Conservation (phyloP, 2,113 vertebrate genomes). For the Sylvilagus bachmani region DNA sequence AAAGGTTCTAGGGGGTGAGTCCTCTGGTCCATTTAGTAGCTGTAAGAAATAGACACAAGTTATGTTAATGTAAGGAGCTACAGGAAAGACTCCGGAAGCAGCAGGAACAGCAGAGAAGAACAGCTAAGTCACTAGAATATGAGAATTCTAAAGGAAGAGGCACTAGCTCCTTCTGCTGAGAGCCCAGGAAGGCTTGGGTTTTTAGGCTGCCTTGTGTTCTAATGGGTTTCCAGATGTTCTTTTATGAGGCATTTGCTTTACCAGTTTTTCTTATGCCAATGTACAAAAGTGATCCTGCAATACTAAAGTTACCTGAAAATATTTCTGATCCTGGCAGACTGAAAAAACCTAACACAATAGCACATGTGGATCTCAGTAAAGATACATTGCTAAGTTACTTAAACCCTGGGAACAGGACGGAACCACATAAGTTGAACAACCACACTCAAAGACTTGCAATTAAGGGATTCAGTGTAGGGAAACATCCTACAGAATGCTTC, state of each 20-base stretch:
- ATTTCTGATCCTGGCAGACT: background rate
- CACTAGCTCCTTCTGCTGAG: background rate
- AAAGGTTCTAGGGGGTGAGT: background rate
- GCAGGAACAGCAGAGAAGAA: background rate
- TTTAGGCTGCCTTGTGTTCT: background rate
- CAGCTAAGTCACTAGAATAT: background rate
- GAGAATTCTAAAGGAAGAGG: background rate
- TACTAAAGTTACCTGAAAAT: background rate
- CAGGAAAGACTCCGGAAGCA: background rate
- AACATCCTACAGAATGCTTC: background rate
- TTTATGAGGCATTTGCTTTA: constrained; percentile 3
- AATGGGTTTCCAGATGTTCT: background rate
- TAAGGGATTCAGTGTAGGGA: background rate
- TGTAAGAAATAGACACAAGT: background rate
- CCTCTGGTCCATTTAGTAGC: background rate
- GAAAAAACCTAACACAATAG: background rate
- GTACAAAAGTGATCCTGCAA: background rate
- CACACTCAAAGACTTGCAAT: constrained; percentile 5
- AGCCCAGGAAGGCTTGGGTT: background rate
- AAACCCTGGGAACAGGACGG: background rate
- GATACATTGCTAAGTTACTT: background rate
- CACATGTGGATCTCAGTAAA: constrained; percentile 33
- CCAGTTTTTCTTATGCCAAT: background rate
- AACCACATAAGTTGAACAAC: background rate
- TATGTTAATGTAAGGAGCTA: background rate